Evolutionary conservation across 2,113 vertebrate genomes (phyloP), one percentile per base, ranked within the genome.

Genomic region (Hemiprocne comata): DNA sequence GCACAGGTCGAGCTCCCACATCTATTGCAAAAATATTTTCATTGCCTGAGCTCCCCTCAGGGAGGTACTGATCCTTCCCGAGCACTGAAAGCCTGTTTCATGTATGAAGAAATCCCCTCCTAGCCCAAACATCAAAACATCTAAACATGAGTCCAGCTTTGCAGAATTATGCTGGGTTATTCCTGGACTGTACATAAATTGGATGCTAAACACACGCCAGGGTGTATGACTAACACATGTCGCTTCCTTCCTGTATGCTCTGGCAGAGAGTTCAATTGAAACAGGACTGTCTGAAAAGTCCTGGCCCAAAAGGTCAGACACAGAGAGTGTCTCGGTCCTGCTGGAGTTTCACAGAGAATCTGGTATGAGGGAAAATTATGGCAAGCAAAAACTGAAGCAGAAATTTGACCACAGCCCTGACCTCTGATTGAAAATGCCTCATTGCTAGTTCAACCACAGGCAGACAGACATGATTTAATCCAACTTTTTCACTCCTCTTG

Each of bases 191-290:
- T 94, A 89, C 93, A 93, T 69, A 87, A 91, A 89, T 40, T 93
- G 95, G 97, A 95, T 89, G 94, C 81, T 92, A 93, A 95, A 70
- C 83, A 95, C 91, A 96, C 89, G 85, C 87, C 18, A 10, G 94
- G 87, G 91, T 57, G 85, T 96, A 96, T 92, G 92, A 98, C 96
- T 87, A 98, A 98, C 97, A 98, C 97, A 97, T 97, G 96, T 96
- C 69, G 64, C 97, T 98, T 98, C 98, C 98, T 97, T 97, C 96
- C 96, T 96, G 93, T 82, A 95, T 87, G 94, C 76, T 84, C 95
- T 95, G 96, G 95, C 97, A 96, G 54, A 2, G 2, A 94, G 93
- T 97, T 98, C 93, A 94, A 89, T 94, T 89, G 92, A 94, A 97
- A 91, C 57, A 69, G 88, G 76, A 85, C 95, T 91, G 95, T 94